These are phyloP conservation scores for Chelon auratus DNA, from an alignment of 2,797 vertebrate species.

Conservation along the genomic window DNA sequence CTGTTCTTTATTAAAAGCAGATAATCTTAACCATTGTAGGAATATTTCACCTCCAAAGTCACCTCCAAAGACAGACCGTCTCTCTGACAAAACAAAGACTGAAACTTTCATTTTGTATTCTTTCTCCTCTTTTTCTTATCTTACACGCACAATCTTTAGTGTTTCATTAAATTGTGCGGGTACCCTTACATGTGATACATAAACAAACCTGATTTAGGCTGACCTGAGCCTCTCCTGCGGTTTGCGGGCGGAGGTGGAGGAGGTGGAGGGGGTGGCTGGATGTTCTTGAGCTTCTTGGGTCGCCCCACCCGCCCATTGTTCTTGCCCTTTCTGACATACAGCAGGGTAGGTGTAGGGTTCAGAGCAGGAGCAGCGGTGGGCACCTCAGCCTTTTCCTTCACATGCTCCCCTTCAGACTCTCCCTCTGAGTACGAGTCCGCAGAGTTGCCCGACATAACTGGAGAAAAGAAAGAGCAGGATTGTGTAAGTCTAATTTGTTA, in stretches of 20 bases:
- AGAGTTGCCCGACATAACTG: constrained; percentile 89
- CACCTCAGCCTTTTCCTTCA: constrained; percentile 75
- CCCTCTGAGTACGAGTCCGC: constrained; percentile 85
- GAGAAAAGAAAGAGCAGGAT: neutral
- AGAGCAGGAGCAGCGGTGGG: constrained; percentile 19
- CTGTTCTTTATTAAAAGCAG: too few species aligned
- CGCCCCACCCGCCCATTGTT: constrained; percentile 78
- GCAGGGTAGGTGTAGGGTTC: constrained; percentile 70
- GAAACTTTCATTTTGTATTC: too few species aligned
- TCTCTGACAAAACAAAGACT: too few species aligned
- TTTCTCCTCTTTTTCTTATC: neutral
- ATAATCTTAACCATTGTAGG: too few species aligned
- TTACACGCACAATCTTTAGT: neutral
- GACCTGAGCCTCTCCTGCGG: constrained; percentile 81
- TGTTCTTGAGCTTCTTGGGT: constrained; percentile 80
- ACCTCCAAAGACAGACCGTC: too few species aligned
- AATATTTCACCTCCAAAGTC: too few species aligned
- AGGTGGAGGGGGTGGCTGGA: constrained; percentile 24
- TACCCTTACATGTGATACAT: constrained; percentile 3
- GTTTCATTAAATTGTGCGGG: neutral
- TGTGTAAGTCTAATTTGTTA: constrained; percentile 2
- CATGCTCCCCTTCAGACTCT: constrained; percentile 82
- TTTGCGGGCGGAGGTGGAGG: constrained; percentile 44
- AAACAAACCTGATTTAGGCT: constrained; percentile 66
- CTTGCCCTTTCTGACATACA: constrained; percentile 81